These are phyloP conservation scores for Nasua narica DNA, from an alignment of 2,797 vertebrate species.

Conservation along the genomic window DNA sequence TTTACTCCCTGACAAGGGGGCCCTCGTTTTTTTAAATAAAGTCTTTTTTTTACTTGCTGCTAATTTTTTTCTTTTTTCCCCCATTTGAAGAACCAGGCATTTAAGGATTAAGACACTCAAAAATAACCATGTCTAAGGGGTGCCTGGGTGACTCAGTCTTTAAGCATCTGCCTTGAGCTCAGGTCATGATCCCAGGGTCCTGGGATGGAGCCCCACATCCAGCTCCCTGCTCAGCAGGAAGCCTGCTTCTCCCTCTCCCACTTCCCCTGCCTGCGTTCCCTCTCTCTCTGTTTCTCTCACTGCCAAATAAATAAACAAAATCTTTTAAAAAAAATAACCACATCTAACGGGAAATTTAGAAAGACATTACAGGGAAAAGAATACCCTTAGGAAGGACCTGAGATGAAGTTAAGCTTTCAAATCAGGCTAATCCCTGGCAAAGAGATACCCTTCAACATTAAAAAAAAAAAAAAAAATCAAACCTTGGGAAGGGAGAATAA, in stretches of 20 bases:
- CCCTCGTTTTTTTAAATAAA: neutral
- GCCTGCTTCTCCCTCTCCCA: too few species aligned
- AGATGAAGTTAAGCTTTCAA: neutral
- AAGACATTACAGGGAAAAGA: neutral
- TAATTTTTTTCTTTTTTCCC: neutral
- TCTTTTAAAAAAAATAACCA: too few species aligned
- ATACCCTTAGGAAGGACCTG: neutral
- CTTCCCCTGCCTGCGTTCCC: too few species aligned
- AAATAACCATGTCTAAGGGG: neutral
- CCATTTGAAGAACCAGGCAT: neutral
- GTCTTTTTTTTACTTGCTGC: neutral
- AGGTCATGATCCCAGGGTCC: too few species aligned
- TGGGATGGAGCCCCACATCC: too few species aligned
- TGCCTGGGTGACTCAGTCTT: too few species aligned
- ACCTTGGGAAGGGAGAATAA: neutral
- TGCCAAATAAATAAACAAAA: too few species aligned
- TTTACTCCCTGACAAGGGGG: neutral
- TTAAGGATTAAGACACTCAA: neutral
- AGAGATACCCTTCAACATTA: neutral
- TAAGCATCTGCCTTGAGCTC: too few species aligned
- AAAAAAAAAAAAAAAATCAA: neutral
- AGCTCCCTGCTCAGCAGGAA: too few species aligned
- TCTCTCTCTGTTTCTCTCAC: too few species aligned
- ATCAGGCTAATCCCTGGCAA: too few species aligned
- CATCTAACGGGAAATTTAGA: neutral